These are phyloP conservation scores for Corythornis cristatus DNA, from an alignment of 2,113 vertebrate species.

Conservation along the genomic window DNA sequence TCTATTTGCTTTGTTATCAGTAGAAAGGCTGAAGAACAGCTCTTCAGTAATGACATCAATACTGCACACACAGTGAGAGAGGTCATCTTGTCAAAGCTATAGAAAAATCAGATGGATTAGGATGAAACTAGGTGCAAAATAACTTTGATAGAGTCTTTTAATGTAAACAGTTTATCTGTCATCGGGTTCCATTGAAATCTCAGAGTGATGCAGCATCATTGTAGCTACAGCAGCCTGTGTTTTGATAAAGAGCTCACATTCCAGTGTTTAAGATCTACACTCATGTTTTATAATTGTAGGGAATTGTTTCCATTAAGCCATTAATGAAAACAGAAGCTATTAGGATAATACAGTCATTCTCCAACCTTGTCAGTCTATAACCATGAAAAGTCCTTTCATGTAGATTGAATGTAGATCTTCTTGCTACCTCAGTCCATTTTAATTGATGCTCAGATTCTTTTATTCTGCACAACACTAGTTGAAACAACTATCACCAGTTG, in stretches of 20 bases:
- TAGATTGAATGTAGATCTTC: background rate
- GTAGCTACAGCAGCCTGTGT: background rate
- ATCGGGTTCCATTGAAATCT: conserved; percentile 60
- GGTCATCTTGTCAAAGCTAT: conserved; percentile 73
- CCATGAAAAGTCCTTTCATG: conserved; percentile 1
- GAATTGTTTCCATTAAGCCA: conserved; percentile 62
- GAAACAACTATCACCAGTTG: background rate
- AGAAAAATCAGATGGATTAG: conserved; percentile 75
- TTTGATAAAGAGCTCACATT: conserved; percentile 34
- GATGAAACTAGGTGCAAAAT: conserved; percentile 71
- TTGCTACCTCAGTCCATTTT: conserved; percentile 15
- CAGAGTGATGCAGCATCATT: background rate
- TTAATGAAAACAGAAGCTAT: conserved; percentile 69
- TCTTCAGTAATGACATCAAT: conserved; percentile 73
- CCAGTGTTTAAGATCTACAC: conserved; percentile 8
- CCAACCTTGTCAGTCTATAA: background rate
- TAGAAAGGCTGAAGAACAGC: conserved; percentile 66
- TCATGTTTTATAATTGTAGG: conserved; percentile 42
- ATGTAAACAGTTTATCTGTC: conserved; percentile 73
- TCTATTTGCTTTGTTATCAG: conserved; percentile 76
- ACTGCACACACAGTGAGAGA: conserved; percentile 67
- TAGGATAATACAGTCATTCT: conserved; percentile 45
- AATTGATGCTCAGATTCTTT: conserved; percentile 13
- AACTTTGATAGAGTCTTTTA: conserved; percentile 75
- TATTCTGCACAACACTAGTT: background rate